Evolutionary conservation across 2,888 invertebrate genomes (phyloP).

Genomic region (Mamestra brassicae): DNA sequence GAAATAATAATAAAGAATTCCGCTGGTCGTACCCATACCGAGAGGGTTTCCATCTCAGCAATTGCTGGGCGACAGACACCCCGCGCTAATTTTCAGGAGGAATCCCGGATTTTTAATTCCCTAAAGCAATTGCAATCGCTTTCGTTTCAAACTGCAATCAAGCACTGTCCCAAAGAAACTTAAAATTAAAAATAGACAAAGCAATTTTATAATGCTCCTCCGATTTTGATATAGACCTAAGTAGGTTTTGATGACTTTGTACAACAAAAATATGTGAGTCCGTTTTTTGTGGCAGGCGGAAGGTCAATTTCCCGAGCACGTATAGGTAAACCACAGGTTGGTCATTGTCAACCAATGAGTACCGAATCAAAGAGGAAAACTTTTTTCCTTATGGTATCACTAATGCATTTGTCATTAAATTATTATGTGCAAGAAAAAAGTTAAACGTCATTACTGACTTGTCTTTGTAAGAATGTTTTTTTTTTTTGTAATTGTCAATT

Average conservation of each 20-base stretch:
- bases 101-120: too few species aligned
- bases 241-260: background rate
- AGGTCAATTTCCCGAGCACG: conserved; percentile 56
- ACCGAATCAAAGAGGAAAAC: conserved; percentile 53
- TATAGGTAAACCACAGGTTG: conserved; percentile 32
- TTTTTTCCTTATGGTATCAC: conserved; percentile 45
- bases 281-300: conserved; percentile 39
- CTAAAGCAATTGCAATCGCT: too few species aligned
- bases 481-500: background rate
- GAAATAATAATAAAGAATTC: too few species aligned
- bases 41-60: background rate
- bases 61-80: too few species aligned
- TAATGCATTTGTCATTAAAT: conserved; percentile 19
- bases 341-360: conserved; percentile 50
- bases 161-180: too few species aligned
- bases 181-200: too few species aligned
- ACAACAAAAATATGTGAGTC: conserved; percentile 33
- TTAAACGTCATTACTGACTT: background rate
- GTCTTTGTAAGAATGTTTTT: background rate
- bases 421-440: conserved; percentile 1
- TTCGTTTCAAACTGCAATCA: too few species aligned
- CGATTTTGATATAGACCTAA: background rate
- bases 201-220: too few species aligned
- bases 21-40: too few species aligned
- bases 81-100: too few species aligned